Percentiles rank a stretch among this genome's conserved stretches.
phyloP scores from a whole-genome alignment of 92 coral and sea anemone species.

The Porites lobata region DNA sequence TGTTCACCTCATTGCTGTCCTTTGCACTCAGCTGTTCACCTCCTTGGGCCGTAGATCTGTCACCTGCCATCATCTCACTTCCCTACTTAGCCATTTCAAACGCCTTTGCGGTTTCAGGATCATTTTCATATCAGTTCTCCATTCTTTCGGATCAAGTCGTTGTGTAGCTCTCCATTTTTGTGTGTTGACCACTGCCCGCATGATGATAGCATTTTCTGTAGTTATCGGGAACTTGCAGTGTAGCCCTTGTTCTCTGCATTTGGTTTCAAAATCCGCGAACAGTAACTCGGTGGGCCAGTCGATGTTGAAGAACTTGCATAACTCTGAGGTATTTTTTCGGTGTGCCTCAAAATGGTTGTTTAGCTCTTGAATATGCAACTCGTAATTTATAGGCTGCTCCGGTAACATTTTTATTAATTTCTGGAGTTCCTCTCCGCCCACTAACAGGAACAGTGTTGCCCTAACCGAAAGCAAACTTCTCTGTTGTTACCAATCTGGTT shows the following conservation, averaged over 20 bases:
- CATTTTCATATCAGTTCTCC: background rate
- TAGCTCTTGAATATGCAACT: slow-evolving; percentile 23
- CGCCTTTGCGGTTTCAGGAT: slow-evolving; percentile 7
- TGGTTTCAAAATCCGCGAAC: slow-evolving; percentile 28
- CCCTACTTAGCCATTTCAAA: slow-evolving; percentile 1
- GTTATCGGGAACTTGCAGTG: slow-evolving; percentile 25
- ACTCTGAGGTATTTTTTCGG: slow-evolving; percentile 16
- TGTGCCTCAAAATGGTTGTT: slow-evolving; percentile 22
- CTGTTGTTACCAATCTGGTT: too few relatives aligned
- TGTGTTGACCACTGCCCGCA: slow-evolving; percentile 7
- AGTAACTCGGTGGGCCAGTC: slow-evolving; percentile 26
- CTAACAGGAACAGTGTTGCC: slow-evolving; percentile 35
- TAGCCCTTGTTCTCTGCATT: slow-evolving; percentile 26
- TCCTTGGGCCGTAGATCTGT: background rate
- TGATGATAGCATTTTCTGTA: slow-evolving; percentile 29
- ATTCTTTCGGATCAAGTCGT: slow-evolving; percentile 23
- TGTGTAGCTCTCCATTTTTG: slow-evolving; percentile 10
- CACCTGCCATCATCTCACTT: background rate
- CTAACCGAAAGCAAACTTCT: too few relatives aligned
- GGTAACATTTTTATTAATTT: slow-evolving; percentile 8
- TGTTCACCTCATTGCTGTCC: slow-evolving; percentile 25
- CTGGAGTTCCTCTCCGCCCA: slow-evolving; percentile 52
- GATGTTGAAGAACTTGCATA: slow-evolving; percentile 15
- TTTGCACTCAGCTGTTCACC: background rate
- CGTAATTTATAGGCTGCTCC: background rate